Conservation (phyloP, 2,888 invertebrate genomes). For the Heteromurus nitidus region DNA sequence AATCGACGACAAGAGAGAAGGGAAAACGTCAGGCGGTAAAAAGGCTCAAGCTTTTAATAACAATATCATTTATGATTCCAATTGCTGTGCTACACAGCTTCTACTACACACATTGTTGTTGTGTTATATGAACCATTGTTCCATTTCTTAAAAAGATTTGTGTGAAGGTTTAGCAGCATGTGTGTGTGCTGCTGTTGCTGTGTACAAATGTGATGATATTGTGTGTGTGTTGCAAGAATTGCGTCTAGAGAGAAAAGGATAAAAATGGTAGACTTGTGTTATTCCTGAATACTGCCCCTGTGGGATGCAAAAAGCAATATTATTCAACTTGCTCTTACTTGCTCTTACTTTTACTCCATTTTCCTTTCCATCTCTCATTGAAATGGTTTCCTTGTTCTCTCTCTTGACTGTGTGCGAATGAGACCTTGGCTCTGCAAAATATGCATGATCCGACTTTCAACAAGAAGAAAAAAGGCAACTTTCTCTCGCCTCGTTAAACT, state of each 20-base stretch:
- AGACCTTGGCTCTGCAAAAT: neutral
- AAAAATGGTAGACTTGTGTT: neutral
- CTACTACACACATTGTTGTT: too few relatives aligned
- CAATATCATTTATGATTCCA: slow-evolving; percentile 31
- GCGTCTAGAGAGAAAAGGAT: neutral
- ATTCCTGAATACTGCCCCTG: slow-evolving; percentile 18
- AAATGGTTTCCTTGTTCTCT: too few relatives aligned
- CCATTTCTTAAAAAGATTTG: too few relatives aligned
- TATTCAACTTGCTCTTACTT: slow-evolving; percentile 19
- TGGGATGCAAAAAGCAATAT: slow-evolving; percentile 32
- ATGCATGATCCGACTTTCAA: neutral
- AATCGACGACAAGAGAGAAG: neutral
- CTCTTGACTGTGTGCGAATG: neutral
- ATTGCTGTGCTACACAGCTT: too few relatives aligned
- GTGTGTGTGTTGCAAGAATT: too few relatives aligned
- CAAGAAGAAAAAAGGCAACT: neutral
- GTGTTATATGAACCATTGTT: too few relatives aligned
- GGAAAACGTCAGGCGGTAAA: neutral
- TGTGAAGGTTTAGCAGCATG: neutral
- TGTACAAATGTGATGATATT: too few relatives aligned
- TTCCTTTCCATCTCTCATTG: neutral
- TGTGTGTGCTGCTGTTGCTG: too few relatives aligned
- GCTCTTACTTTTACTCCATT: neutral
- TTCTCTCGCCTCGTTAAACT: slow-evolving; percentile 48
- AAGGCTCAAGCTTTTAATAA: slow-evolving; percentile 29